Conservation (phyloP, 2,888 invertebrate genomes). For the Brenthis daphne region DNA sequence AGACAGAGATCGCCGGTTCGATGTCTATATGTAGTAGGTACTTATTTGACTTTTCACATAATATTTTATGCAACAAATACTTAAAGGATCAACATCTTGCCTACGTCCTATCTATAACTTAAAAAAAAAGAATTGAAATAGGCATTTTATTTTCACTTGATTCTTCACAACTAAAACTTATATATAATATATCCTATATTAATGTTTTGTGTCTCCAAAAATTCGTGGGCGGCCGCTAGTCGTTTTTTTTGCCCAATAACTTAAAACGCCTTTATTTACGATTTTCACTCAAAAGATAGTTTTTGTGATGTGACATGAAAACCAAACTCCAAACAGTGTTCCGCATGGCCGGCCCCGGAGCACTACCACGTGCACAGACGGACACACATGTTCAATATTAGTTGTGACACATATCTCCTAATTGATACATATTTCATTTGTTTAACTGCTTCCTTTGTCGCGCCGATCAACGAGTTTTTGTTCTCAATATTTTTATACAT, state of each 20-base stretch:
- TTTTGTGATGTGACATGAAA: constrained; percentile 33
- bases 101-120: too few relatives aligned
- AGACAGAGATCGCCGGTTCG: too few relatives aligned
- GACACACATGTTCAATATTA: constrained; percentile 47
- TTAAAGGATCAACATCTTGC: too few relatives aligned
- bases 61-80: too few relatives aligned
- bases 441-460: constrained; percentile 38
- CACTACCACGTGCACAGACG: constrained; percentile 50
- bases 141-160: too few relatives aligned
- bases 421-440: constrained; percentile 40
- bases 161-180: too few relatives aligned
- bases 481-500: background rate
- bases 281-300: constrained; percentile 29
- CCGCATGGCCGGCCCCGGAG: constrained; percentile 47
- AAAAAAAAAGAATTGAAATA: too few relatives aligned
- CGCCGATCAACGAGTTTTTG: constrained; percentile 18
- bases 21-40: too few relatives aligned
- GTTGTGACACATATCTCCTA: constrained; percentile 46
- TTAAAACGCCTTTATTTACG: constrained; percentile 21
- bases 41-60: too few relatives aligned
- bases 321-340: constrained; percentile 44
- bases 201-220: too few relatives aligned
- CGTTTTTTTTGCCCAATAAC: background rate
- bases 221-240: constrained; percentile 13
- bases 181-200: too few relatives aligned